phyloP scores from a whole-genome alignment of 2,888 invertebrate species.

The Agrypnus murinus region DNA sequence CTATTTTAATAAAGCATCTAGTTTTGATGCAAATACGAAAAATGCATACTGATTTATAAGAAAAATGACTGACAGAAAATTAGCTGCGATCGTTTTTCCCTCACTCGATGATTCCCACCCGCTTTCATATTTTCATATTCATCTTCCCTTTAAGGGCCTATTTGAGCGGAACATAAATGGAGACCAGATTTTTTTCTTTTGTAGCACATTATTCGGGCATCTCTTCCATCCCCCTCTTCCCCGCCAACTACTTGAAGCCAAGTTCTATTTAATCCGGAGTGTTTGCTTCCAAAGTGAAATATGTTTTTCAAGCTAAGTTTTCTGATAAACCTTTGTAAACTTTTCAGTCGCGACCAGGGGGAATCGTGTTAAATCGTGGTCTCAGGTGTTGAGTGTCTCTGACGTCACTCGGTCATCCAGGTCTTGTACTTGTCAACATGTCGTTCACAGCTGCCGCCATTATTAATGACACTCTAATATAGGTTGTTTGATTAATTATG shows the following conservation, averaged over 20 bases:
- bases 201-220: too few relatives aligned
- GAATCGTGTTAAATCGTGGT: slow-evolving; percentile 38
- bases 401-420: slow-evolving; percentile 47
- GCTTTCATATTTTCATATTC: too few relatives aligned
- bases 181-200: too few relatives aligned
- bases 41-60: too few relatives aligned
- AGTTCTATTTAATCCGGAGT: neutral
- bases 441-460: slow-evolving; percentile 42
- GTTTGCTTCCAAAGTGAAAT: slow-evolving; percentile 41
- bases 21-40: too few relatives aligned
- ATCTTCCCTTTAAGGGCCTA: too few relatives aligned
- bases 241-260: neutral
- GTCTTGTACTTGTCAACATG: slow-evolving; percentile 49
- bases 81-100: too few relatives aligned
- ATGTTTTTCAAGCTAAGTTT: slow-evolving; percentile 44
- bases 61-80: too few relatives aligned
- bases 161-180: too few relatives aligned
- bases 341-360: slow-evolving; percentile 37
- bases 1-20: too few relatives aligned
- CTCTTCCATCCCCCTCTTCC: too few relatives aligned
- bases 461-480: slow-evolving; percentile 47
- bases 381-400: slow-evolving; percentile 45
- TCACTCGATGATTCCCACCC: too few relatives aligned
- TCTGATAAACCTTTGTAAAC: slow-evolving; percentile 49
- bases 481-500: slow-evolving; percentile 45